Percentiles rank a stretch among this genome's conserved stretches.
Conservation (phyloP, 2,113 vertebrate species). For the Lichenostomus cassidix region DNA sequence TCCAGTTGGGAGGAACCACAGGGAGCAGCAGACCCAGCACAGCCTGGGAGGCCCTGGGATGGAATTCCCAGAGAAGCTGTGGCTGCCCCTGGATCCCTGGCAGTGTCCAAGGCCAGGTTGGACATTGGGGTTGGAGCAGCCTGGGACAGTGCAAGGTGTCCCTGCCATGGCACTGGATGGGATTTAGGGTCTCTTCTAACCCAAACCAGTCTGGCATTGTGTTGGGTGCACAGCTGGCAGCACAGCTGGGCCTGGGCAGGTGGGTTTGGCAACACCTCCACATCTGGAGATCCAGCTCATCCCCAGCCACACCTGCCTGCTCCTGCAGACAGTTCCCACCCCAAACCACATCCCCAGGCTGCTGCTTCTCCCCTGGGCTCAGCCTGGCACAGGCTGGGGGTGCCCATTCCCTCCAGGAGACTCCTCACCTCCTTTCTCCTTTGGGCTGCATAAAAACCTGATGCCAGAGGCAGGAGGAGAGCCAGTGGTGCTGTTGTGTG, state of each 20-base stretch:
- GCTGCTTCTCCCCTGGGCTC: not conserved
- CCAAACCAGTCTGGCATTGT: not conserved
- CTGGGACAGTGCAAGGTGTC: not conserved
- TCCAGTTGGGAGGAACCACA: not conserved
- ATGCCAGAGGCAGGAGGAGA: not conserved
- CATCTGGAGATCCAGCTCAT: not conserved
- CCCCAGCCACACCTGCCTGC: not conserved
- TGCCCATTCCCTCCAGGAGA: not conserved
- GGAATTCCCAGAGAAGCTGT: not conserved
- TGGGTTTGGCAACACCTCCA: too few species aligned
- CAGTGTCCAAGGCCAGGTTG: not conserved
- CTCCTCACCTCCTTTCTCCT: not conserved
- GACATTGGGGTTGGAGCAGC: not conserved
- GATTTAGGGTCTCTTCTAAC: fast-evolving
- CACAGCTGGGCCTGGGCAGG: not conserved
- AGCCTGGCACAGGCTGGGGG: not conserved
- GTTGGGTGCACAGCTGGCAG: not conserved
- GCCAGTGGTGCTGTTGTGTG: not conserved
- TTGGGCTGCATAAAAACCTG: not conserved
- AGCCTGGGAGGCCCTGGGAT: not conserved
- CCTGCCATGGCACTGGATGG: not conserved
- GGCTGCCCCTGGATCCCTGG: not conserved
- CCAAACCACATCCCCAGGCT: not conserved
- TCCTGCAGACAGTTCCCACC: not conserved
- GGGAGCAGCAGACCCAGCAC: not conserved